Evolutionary conservation across 2,888 invertebrate species (phyloP).

Genomic region (Marronus borbonicus): DNA sequence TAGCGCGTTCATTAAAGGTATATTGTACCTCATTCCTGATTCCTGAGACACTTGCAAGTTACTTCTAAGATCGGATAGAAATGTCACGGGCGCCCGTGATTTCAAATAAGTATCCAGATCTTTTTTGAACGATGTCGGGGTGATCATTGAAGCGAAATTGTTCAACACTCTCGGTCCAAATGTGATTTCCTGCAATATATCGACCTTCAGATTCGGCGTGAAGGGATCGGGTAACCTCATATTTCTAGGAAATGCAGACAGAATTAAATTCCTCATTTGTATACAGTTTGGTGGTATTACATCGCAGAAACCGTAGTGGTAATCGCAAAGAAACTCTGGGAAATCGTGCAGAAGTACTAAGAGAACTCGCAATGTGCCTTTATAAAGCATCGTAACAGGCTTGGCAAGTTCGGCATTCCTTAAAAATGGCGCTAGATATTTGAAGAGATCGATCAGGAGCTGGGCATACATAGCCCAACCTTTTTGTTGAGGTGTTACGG

Average conservation of each 20-base stretch:
- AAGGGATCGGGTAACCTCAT: slow-evolving; percentile 99
- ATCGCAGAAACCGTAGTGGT: slow-evolving; percentile 99
- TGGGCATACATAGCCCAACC: slow-evolving; percentile 99
- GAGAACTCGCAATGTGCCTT: slow-evolving; percentile 94
- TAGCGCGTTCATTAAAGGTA: slow-evolving; percentile 96
- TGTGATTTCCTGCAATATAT: slow-evolving; percentile 90
- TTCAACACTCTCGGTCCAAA: slow-evolving; percentile 91
- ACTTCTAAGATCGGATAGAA: slow-evolving; percentile 92
- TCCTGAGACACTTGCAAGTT: slow-evolving; percentile 92
- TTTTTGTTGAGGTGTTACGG: slow-evolving; percentile 92
- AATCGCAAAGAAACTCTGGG: slow-evolving; percentile 99
- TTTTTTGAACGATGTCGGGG: slow-evolving; percentile 91
- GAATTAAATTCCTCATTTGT: slow-evolving; percentile 97
- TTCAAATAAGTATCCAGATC: slow-evolving; percentile 98
- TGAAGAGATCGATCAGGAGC: slow-evolving; percentile 94
- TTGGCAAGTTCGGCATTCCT: slow-evolving; percentile 97
- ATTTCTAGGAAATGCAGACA: slow-evolving; percentile 97
- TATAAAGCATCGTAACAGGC: slow-evolving; percentile 94
- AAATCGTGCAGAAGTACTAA: slow-evolving; percentile 98
- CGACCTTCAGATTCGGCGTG: slow-evolving; percentile 93
- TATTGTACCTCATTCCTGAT: slow-evolving; percentile 94
- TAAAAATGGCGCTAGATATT: slow-evolving; percentile 96
- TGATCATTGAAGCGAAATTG: slow-evolving; percentile 90
- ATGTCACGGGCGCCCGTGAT: slow-evolving; percentile 94
- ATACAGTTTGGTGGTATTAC: slow-evolving; percentile 99